Conservation (phyloP, 1,140 invertebrate genomes). For the Neodiprion pinetum region DNA sequence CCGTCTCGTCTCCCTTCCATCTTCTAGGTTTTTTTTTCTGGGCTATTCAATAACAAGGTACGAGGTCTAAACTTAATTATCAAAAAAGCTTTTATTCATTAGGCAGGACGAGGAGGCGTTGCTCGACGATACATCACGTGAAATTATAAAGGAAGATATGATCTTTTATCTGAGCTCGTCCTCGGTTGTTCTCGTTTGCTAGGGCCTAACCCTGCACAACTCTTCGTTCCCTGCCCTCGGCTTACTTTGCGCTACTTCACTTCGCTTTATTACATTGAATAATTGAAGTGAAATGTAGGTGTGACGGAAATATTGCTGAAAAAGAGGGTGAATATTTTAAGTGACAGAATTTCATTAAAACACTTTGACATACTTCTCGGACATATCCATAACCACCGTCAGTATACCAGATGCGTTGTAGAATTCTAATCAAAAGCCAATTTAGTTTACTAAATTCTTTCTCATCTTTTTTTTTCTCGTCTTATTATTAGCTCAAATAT, state of each 20-base stretch:
- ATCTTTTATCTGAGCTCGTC: neutral
- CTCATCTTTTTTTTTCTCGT: too few species aligned
- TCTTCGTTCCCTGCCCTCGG: neutral
- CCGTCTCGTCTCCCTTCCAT: neutral
- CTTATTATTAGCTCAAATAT: too few species aligned
- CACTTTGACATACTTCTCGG: too few species aligned
- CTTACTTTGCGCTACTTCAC: neutral
- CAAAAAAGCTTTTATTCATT: neutral
- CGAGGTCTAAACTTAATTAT: neutral
- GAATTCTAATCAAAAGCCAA: too few species aligned
- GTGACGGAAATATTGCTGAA: too few species aligned
- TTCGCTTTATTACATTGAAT: constrained; percentile 3
- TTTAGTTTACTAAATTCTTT: too few species aligned
- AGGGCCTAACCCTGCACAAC: neutral
- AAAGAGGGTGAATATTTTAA: too few species aligned
- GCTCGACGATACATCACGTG: neutral
- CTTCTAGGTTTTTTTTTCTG: neutral
- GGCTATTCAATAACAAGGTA: neutral
- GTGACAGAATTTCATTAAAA: too few species aligned
- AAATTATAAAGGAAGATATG: neutral
- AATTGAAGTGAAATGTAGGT: neutral
- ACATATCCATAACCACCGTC: too few species aligned
- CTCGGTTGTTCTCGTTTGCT: too few species aligned
- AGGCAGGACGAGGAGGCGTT: neutral
- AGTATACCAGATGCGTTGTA: too few species aligned